Evolutionary conservation across 2,888 invertebrate genomes (phyloP).

Genomic region (Eulithis testata): DNA sequence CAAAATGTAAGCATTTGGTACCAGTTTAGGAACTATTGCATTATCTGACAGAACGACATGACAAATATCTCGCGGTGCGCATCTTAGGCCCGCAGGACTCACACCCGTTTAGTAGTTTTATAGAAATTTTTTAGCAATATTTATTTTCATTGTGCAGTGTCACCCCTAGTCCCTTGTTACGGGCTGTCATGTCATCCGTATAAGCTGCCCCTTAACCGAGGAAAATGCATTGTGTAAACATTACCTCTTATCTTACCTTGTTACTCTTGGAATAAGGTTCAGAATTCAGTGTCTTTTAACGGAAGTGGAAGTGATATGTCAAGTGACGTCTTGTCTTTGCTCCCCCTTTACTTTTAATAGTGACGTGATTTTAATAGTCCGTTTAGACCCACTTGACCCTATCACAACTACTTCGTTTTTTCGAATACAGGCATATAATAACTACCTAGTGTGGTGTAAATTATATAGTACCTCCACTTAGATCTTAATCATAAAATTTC

Average conservation of each 20-base stretch:
- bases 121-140: not conserved
- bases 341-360: conserved; percentile 8
- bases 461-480: too few relatives aligned
- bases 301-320: conserved; percentile 23
- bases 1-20: too few relatives aligned
- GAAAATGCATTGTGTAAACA: conserved; percentile 19
- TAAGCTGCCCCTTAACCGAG: conserved; percentile 33
- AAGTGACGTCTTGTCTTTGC: conserved; percentile 23
- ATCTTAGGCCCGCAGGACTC: too few relatives aligned
- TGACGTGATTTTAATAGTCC: conserved; percentile 18
- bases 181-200: conserved; percentile 30
- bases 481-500: too few relatives aligned
- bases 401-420: not conserved
- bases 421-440: not conserved
- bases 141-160: not conserved
- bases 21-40: too few relatives aligned
- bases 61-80: too few relatives aligned
- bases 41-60: too few relatives aligned
- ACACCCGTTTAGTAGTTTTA: too few relatives aligned
- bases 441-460: too few relatives aligned
- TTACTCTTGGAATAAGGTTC: not conserved
- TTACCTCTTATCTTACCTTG: conserved; percentile 7
- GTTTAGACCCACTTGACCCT: not conserved
- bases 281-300: conserved; percentile 1
- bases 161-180: conserved; percentile 33